Base-by-base conservation (phyloP, 2,888 invertebrate genomes). In the Lasioglossum villosulum region DNA sequence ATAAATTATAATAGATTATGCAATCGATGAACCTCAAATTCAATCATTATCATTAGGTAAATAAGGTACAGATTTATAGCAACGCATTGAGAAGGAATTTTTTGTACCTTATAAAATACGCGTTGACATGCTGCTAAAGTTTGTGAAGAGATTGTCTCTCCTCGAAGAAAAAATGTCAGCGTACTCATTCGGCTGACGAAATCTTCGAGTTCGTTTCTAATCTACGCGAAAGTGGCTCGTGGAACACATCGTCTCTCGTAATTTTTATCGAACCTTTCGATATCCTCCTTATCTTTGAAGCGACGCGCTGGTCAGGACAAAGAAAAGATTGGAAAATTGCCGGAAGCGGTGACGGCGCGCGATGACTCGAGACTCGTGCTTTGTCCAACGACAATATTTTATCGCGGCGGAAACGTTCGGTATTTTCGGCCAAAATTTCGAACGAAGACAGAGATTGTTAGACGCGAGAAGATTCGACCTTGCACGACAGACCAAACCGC, bases 401-500 rank as follows among this genome's bases (percentile, higher is more conserved):
- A 66, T 74, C 42, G 2, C 8, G 59, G 30, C 30, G 6, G 5
- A 39, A 82, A 52, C 19, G 19, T n/a, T 6, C 30, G 48, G 42
- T 70, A 42, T 42, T 72, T 52, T 34, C n/a, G 23, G n/a, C 14
- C 37, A 68, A 77, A 34, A 34, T 19, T 68, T 23, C 19, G 6
- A 63, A 19, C 30, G 16, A 8, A 63, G 30, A 63, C 19, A 34
- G 66, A 34, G 30, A 34, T 66, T 34, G 30, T 37, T 68, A 23
- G 4, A 39, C 8, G 76, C 42, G 30, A 76, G 19, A 39, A 74
- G 63, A 78, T 48, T 75, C 34, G 70, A 78, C 59, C 63, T 87
- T 88, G 74, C 78, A 56, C 63, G 83, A 87, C 71, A 56, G 27
- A 48, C 48, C 27, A 34, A 48, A 27, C 72, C 14, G 72, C 14